phyloP scores from a whole-genome alignment of 2,888 invertebrate species.

The Pachliopta kotzebuea region DNA sequence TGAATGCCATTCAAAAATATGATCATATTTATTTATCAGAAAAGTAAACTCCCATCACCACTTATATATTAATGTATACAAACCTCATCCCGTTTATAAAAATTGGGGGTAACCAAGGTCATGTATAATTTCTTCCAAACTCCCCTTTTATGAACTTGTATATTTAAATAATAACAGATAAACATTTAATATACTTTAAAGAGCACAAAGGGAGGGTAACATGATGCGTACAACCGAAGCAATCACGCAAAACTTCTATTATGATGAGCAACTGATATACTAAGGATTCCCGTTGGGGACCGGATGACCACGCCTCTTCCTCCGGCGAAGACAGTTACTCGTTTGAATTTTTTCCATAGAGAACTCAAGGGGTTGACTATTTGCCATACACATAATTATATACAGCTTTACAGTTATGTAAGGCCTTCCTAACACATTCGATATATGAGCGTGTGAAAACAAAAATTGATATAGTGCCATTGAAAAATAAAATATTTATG shows the following conservation, averaged over 20 bases:
- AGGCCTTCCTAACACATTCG: constrained; percentile 5
- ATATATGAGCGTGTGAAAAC: constrained; percentile 16
- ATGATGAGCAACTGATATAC: constrained; percentile 41
- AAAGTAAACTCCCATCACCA: neutral
- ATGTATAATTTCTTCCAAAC: neutral
- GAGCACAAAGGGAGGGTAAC: constrained; percentile 21
- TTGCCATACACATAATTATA: constrained; percentile 26
- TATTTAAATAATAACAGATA: constrained; percentile 21
- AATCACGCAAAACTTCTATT: constrained; percentile 57
- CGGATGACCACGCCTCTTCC: constrained; percentile 74
- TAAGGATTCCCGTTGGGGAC: constrained; percentile 60
- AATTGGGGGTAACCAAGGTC: neutral
- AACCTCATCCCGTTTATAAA: neutral
- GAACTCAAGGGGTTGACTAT: constrained; percentile 40
- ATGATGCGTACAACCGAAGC: constrained; percentile 36
- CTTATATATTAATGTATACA: neutral
- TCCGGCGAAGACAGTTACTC: constrained; percentile 60
- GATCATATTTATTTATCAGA: neutral
- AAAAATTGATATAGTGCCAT: constrained; percentile 8
- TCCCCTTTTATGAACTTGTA: constrained; percentile 24
- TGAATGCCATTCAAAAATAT: too few relatives aligned
- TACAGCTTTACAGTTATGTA: constrained; percentile 18
- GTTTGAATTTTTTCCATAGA: constrained; percentile 46
- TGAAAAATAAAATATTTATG: constrained; percentile 3
- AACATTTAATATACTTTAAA: constrained; percentile 18